A percentile compares a stretch with the other conserved stretches of the same genome.
These are phyloP conservation scores for Calameuta filiformis DNA, from an alignment of 2,888 invertebrate species.

Conservation along the genomic window DNA sequence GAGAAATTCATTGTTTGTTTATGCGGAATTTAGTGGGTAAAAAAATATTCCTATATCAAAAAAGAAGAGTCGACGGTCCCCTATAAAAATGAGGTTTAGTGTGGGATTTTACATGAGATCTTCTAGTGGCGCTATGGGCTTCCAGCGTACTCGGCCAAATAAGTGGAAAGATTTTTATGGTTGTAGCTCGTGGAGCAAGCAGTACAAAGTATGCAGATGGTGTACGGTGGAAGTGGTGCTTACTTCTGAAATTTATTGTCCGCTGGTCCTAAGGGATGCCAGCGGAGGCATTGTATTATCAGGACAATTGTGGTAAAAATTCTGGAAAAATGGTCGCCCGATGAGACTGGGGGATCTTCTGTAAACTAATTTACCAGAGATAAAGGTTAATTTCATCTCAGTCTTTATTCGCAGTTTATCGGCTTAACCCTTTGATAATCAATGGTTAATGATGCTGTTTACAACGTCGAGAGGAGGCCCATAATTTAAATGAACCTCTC, in stretches of 20 bases:
- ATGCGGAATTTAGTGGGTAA: not conserved
- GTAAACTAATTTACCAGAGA: conserved; percentile 14
- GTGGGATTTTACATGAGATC: not conserved
- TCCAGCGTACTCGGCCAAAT: not conserved
- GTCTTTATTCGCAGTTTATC: conserved; percentile 41
- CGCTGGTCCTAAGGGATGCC: not conserved
- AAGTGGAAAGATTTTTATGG: not conserved
- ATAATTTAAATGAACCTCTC: conserved; percentile 30
- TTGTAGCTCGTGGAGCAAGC: not conserved
- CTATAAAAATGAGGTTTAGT: not conserved
- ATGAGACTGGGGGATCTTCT: not conserved
- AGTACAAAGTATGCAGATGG: not conserved
- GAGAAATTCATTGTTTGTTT: not conserved
- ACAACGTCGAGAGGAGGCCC: conserved; percentile 24
- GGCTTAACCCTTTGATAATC: conserved; percentile 33
- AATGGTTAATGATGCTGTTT: conserved; percentile 43
- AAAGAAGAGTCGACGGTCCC: not conserved
- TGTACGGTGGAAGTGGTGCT: not conserved
- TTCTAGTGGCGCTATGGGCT: not conserved
- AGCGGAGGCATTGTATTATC: not conserved
- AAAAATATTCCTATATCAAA: not conserved
- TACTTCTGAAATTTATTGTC: not conserved
- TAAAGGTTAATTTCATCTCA: conserved; percentile 15
- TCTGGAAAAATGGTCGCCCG: not conserved
- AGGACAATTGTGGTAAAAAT: conserved; percentile 1